phyloP scores from a whole-genome alignment of 2,888 invertebrate species.

The Ryuthela nishihirai region DNA sequence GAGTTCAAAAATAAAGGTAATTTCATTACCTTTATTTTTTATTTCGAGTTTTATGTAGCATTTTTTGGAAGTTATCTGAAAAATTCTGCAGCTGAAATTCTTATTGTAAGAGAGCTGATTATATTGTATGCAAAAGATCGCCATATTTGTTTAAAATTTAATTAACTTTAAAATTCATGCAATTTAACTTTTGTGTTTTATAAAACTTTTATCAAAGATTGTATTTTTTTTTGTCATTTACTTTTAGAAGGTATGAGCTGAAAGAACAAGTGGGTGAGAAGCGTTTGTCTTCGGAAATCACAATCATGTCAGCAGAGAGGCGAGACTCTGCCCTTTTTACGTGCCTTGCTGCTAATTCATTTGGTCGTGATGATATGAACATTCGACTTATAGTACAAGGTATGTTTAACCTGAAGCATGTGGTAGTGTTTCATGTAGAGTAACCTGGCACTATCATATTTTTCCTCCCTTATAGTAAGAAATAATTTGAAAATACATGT shows the following conservation, averaged over 20 bases:
- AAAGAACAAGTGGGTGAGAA: conserved; percentile 62
- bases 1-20: too few species aligned
- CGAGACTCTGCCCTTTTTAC: conserved; percentile 58
- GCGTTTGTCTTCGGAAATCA: conserved; percentile 47
- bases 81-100: too few species aligned
- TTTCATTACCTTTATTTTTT: too few species aligned
- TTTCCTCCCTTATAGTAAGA: background rate
- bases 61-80: too few species aligned
- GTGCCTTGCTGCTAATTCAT: conserved; percentile 55
- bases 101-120: too few species aligned
- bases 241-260: conserved; percentile 46
- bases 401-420: conserved; percentile 41
- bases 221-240: background rate
- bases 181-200: background rate
- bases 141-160: background rate
- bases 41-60: too few species aligned
- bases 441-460: too few species aligned
- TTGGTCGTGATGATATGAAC: conserved; percentile 54
- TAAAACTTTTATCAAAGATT: background rate
- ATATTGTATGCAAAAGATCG: too few species aligned
- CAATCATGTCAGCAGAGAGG: conserved; percentile 48
- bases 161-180: background rate
- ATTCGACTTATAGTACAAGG: conserved; percentile 55
- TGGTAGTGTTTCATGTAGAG: background rate
- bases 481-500: background rate